Evolutionary conservation across 2,888 invertebrate species (phyloP), one percentile per base, ranked within the genome.

Genomic region (Microchrysa polita): DNA sequence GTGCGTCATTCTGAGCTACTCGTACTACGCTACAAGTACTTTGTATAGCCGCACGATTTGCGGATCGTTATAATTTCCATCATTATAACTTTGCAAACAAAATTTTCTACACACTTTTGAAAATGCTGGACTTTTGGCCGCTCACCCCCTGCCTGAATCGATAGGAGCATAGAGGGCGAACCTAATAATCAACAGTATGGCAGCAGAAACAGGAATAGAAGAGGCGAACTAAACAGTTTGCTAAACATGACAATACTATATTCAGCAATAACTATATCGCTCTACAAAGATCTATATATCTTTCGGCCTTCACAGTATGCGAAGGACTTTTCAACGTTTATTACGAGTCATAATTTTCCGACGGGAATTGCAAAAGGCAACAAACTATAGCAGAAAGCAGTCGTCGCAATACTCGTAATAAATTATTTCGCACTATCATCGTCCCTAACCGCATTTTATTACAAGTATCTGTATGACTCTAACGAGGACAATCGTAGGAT

Each of bases 401-500:
- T 69, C 69, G 69, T 69, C 42, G 55, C 55, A 34, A 57, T 7
- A 34, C 27, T 34, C 27, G 27, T 69, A 55, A 55, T 69, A 69
- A 69, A 69, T 69, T 69, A 69, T 55, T 69, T 69, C 55, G 42
- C 69, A 40, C 55, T 42, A 69, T 55, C 55, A 69, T 69, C 55
- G 55, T 55, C 55, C 55, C 40, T 55, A 69, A 57, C 69, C 69
- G 69, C 69, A 69, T 69, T 69, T 69, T 69, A 69, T 69, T 65
- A 48, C 65, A 48, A 65, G 44, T 65, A 65, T 65, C 65, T 48
- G n/a, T n/a, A 65, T 20, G 48, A 65, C 48, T 40, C 40, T 44
- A 23, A 22, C 44, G 48, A 48, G 44, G 42, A 48, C 65, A 65
- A 65, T 48, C 20, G 27, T n/a, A n/a, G n/a, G 27, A 34, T 34